Conservation (phyloP, 1,140 invertebrate genomes). For the Proctacanthus coquilletti region DNA sequence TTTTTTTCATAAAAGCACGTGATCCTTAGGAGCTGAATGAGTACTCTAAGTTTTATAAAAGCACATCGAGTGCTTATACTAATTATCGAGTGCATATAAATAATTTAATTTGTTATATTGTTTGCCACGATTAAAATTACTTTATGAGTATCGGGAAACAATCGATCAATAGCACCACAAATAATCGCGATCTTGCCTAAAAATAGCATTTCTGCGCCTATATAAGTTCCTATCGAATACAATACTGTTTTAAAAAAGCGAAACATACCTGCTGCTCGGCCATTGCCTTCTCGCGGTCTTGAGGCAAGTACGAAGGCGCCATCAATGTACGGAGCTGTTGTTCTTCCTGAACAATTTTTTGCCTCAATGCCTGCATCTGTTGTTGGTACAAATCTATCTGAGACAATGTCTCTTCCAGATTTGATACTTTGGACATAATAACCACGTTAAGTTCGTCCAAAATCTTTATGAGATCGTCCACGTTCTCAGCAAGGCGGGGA, state of each 20-base stretch:
- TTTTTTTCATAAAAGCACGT: too few species aligned
- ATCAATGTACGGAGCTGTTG: conserved; percentile 66
- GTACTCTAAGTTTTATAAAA: too few species aligned
- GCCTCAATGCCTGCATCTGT: conserved; percentile 70
- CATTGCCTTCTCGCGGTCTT: conserved; percentile 67
- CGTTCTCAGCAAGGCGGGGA: conserved; percentile 52
- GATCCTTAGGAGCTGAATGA: too few species aligned
- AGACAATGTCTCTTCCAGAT: conserved; percentile 59
- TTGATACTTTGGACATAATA: conserved; percentile 52
- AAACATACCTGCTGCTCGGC: conserved; percentile 82
- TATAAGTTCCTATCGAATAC: not conserved
- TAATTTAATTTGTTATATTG: too few species aligned
- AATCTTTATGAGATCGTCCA: conserved; percentile 48
- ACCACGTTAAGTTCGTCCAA: conserved; percentile 47
- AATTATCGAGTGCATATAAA: too few species aligned
- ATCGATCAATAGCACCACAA: too few species aligned
- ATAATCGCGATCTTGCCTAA: too few species aligned
- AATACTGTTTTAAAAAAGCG: conserved; percentile 5
- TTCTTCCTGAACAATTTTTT: conserved; percentile 69
- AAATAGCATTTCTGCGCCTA: too few species aligned
- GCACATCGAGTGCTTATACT: too few species aligned
- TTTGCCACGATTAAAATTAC: too few species aligned
- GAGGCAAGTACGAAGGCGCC: conserved; percentile 64
- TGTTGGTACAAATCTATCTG: conserved; percentile 80
- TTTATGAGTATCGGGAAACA: too few species aligned